phyloP scores from a whole-genome alignment of 2,797 vertebrate genomes.

The Lates japonicus region DNA sequence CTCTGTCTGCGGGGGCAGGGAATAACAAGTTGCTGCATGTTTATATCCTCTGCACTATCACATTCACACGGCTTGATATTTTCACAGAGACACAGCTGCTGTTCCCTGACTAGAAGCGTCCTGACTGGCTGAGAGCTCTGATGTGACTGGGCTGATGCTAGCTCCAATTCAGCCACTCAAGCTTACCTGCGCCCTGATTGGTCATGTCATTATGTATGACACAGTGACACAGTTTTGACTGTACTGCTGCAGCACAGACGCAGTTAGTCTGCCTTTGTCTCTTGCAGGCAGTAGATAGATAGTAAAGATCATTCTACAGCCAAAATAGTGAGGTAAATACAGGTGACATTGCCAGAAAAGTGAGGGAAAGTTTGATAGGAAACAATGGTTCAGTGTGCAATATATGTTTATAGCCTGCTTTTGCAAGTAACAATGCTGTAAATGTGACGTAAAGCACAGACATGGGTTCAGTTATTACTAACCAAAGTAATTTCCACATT shows the following conservation, averaged over 20 bases:
- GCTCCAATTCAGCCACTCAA: conserved; percentile 30
- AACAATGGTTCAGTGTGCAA: background rate
- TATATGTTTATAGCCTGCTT: background rate
- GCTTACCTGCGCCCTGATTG: conserved; percentile 73
- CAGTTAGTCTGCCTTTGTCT: conserved; percentile 15
- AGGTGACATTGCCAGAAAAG: background rate
- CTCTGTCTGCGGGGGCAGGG: conserved; percentile 10
- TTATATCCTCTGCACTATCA: background rate
- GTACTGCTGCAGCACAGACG: conserved; percentile 27
- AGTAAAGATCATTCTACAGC: background rate
- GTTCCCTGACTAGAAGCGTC: background rate
- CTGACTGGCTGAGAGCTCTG: conserved; percentile 59
- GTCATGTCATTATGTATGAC: conserved; percentile 68
- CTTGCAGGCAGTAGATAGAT: background rate
- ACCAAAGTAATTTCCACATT: background rate
- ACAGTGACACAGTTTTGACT: conserved; percentile 80
- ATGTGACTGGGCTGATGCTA: conserved; percentile 59
- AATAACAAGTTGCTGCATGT: conserved; percentile 34
- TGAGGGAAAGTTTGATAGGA: background rate
- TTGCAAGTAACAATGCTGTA: background rate
- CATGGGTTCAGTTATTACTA: background rate
- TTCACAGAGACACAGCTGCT: conserved; percentile 33
- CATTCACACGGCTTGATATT: conserved; percentile 27
- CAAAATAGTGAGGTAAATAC: background rate
- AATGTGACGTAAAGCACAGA: background rate